Evolutionary conservation across 2,113 vertebrate genomes (phyloP).

Genomic region (Gallinago media): DNA sequence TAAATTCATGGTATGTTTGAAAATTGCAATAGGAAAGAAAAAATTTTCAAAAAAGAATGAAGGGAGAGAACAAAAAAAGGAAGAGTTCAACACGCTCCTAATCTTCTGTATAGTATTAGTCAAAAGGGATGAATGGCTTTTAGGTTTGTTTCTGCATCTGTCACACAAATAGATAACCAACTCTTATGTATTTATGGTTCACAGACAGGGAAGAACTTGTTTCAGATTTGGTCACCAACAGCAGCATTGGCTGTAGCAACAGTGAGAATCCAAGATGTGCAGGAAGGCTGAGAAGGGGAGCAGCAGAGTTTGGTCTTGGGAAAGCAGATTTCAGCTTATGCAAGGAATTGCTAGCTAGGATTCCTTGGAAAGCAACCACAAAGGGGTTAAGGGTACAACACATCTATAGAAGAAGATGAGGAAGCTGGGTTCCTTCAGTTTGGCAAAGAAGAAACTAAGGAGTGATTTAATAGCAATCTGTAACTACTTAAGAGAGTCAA

Average conservation of each 20-base stretch:
- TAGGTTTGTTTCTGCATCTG: background rate
- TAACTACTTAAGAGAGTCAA: background rate
- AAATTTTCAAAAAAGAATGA: fast-evolving
- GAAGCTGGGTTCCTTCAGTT: background rate
- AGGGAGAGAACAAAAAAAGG: background rate
- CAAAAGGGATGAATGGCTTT: background rate
- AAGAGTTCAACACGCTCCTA: background rate
- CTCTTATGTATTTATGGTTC: background rate
- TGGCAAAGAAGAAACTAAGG: background rate
- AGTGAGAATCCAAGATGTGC: background rate
- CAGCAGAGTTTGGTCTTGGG: background rate
- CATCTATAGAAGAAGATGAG: background rate
- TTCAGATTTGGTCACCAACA: background rate
- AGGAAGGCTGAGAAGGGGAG: background rate
- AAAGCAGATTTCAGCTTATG: background rate
- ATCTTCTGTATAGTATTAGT: background rate
- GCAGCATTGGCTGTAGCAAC: background rate
- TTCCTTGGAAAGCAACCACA: background rate
- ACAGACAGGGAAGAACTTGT: background rate
- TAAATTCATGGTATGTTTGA: background rate
- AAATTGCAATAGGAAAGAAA: background rate
- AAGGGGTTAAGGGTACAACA: background rate
- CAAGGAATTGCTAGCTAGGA: background rate
- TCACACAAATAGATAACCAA: background rate
- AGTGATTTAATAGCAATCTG: background rate